phyloP scores from a whole-genome alignment of 2,888 invertebrate genomes.

The Sesamia inferens region DNA sequence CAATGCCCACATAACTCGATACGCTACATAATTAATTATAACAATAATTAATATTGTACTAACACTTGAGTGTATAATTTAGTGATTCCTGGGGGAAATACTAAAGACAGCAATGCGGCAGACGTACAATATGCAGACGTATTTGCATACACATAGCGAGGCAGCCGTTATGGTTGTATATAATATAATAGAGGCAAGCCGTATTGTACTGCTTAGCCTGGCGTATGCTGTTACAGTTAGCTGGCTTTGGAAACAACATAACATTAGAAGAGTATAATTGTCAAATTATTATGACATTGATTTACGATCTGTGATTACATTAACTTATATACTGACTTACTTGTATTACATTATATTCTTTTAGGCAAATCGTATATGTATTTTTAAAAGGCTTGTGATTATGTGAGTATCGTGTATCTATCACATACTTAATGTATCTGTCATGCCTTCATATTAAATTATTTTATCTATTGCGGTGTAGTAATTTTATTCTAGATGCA shows the following conservation, averaged over 20 bases:
- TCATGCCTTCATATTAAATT: no score
- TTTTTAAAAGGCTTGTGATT: no score
- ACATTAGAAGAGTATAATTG: no score
- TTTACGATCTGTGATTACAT: no score
- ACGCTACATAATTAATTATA: constrained; percentile 52
- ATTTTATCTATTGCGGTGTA: no score
- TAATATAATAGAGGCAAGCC: constrained; percentile 72
- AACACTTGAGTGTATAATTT: constrained; percentile 54
- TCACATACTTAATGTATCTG: no score
- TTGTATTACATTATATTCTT: no score
- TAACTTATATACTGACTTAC: no score
- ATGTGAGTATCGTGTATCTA: no score
- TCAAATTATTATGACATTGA: no score
- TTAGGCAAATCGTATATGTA: no score
- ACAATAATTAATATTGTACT: constrained; percentile 48
- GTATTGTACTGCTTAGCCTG: constrained; percentile 21
- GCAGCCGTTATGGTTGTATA: constrained; percentile 68
- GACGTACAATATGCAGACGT: constrained; percentile 77
- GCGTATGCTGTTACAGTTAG: constrained; percentile 1
- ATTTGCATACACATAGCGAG: constrained; percentile 75
- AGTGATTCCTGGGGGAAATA: constrained; percentile 57
- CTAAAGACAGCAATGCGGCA: constrained; percentile 73
- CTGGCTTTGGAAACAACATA: neutral
- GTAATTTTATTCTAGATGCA: neutral
- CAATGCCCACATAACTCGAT: constrained; percentile 34